Base-by-base conservation (phyloP, 2,888 invertebrate genomes). In the Pristionchus exspectatus region DNA sequence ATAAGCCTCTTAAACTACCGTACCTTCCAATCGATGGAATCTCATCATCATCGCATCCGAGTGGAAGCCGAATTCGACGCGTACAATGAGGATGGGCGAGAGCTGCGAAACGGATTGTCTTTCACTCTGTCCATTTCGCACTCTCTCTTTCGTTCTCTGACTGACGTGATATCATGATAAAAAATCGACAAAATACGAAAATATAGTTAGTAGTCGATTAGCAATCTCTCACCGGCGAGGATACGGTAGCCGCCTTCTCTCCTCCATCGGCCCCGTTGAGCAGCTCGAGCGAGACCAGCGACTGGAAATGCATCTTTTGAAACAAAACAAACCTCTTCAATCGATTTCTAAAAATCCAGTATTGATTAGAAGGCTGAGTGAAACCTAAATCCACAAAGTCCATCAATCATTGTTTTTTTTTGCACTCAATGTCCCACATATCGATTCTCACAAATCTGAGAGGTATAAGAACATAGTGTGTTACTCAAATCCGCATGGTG, bases 1-100 rank as follows among this genome's bases (percentile, higher is more conserved):
- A 44, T 54, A 50, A 30, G 1, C 12, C 24, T 24, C 21, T 81
- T 81, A 10, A n/a, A 18, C 18, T 81, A 50, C 81, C 81, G 50
- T 44, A 87, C 87, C 87, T 44, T 87, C 87, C 38, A 87, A 27
- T 27, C 66, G 69, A 87, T 87, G 87, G 87, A 87, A 87, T 38
- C 87, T n/a, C 66, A 87, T 69, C 66, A 87, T 66, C 87, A 87
- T 87, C 30, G 69, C 69, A n/a, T 87, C 87, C 44, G 69, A 66
- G 50, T 87, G 87, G 33, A 87, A 87, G 38, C 27, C 87, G 69
- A 87, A 87, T 27, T 87, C 66, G 50, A 87, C 59, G 84, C 84
- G 84, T 2, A 85, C 84, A 24, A 85, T 50, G 24, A 85, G 84
- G 21, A 85, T 85, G 33, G 84, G 84, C 44, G 59, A 56, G n/a